Evolutionary conservation across 2,113 vertebrate genomes (phyloP).

Genomic region (Lutjanus erythropterus): DNA sequence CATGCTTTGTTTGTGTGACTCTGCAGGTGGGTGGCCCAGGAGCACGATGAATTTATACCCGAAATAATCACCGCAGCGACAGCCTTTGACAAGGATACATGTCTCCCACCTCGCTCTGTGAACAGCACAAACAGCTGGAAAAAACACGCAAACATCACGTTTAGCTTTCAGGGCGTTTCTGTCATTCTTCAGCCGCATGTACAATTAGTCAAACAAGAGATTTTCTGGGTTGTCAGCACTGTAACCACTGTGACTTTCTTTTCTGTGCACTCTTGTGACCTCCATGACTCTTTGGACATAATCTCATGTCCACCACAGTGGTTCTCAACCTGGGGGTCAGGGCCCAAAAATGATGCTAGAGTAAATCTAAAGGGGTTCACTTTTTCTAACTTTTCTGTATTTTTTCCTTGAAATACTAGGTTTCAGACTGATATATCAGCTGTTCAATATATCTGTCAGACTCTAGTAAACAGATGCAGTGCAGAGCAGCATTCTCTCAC

Average conservation of each 20-base stretch:
- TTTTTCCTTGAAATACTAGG: background rate
- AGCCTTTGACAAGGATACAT: background rate
- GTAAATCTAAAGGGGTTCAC: too few species aligned
- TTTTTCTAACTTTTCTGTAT: background rate
- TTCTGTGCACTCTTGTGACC: background rate
- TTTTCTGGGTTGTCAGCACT: background rate
- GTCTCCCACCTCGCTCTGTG: background rate
- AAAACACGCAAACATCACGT: background rate
- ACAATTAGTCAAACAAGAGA: background rate
- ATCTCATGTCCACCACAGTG: background rate
- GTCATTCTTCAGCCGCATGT: background rate
- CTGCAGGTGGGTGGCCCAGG: background rate
- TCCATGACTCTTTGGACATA: background rate
- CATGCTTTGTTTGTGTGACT: constrained; percentile 27
- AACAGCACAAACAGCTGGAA: background rate
- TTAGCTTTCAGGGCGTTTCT: background rate
- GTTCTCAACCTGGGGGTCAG: background rate
- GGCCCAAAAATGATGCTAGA: too few species aligned
- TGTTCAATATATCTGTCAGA: too few species aligned
- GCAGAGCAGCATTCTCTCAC: too few species aligned
- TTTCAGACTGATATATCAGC: too few species aligned
- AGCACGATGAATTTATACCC: background rate
- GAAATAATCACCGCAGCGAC: constrained; percentile 6
- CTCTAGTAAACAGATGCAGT: too few species aligned
- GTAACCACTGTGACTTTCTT: background rate